Base-by-base conservation (phyloP, 2,113 vertebrate species). In the Dasyprocta punctata region DNA sequence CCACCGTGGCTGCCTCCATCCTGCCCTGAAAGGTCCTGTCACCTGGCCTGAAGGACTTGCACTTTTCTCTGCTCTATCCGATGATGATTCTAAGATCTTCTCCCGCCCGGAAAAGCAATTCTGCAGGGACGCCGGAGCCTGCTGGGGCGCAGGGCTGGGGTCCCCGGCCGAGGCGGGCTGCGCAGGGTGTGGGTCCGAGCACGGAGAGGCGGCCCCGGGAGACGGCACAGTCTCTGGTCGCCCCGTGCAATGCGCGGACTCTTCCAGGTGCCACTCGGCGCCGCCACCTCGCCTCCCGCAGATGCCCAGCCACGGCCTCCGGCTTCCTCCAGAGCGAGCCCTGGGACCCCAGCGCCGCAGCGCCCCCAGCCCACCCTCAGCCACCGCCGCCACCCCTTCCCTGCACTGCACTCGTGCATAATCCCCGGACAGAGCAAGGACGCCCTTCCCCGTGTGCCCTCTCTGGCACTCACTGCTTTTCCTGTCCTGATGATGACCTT, bases 41-140 rank as follows among this genome's bases (percentile, higher is more conserved):
- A 99, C 98, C 99, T 99, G 98, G 99, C 97, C 99, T 99, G 98
- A 99, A 99, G 98, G 99, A 99, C 99, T 98, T 54, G 52, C 52
- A 52, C 99, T 99, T 98, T 99, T 97, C 99, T 99, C 99, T 99
- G 99, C 98, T 99, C 99, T 99, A 99, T 99, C 99, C 99, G 99
- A 99, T 97, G n/a, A 99, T 97, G 99, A 99, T 98, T 98, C 98
- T 3, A 97, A 98, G 98, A 98, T 98, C 99, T 98, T 22, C n/a
- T n/a, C 26, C 67, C 16, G 17, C 36, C 7, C 67, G 1, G 14
- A n/a, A 33, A 7, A 19, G 67, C 67, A 14, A 2, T 19, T 98
- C n/a, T 73, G n/a, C 69, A 11, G 69, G 17, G 7, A 41, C 8
- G n/a, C 69, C 69, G 11, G 54, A 16, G 54, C 12, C 54, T 13